Conservation (phyloP, 2,797 vertebrate species). For the Anas acuta region DNA sequence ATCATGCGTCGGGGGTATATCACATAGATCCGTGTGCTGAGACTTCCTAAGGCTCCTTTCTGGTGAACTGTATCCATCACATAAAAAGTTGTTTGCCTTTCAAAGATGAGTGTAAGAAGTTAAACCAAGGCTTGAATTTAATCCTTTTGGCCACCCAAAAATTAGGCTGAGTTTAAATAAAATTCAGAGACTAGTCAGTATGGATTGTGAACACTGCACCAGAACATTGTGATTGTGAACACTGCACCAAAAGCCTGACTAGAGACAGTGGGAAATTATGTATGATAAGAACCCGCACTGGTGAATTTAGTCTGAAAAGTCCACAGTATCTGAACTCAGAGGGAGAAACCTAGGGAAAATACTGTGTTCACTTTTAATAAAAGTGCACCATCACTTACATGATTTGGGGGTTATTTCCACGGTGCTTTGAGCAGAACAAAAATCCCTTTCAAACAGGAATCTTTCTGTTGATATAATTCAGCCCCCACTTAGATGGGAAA, state of each 20-base stretch:
- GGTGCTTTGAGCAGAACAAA: not conserved
- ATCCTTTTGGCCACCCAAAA: not conserved
- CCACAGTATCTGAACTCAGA: not conserved
- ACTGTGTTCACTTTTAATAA: not conserved
- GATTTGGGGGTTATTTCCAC: not conserved
- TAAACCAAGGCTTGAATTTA: not conserved
- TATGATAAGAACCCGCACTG: not conserved
- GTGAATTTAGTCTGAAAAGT: not conserved
- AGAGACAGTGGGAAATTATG: not conserved
- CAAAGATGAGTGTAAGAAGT: not conserved
- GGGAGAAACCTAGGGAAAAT: not conserved
- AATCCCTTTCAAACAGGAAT: not conserved
- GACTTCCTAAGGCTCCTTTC: not conserved
- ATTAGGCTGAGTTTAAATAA: not conserved
- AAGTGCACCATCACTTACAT: not conserved
- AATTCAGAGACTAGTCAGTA: not conserved
- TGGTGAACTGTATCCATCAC: not conserved
- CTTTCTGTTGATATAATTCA: not conserved
- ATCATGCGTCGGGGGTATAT: not conserved
- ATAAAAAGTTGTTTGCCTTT: not conserved
- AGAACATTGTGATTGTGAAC: not conserved
- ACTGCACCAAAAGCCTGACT: not conserved
- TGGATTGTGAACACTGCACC: not conserved
- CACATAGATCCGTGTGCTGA: not conserved
- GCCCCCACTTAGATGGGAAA: not conserved